Evolutionary conservation across 2,113 vertebrate genomes (phyloP).

Genomic region (Phodopus roborovskii): DNA sequence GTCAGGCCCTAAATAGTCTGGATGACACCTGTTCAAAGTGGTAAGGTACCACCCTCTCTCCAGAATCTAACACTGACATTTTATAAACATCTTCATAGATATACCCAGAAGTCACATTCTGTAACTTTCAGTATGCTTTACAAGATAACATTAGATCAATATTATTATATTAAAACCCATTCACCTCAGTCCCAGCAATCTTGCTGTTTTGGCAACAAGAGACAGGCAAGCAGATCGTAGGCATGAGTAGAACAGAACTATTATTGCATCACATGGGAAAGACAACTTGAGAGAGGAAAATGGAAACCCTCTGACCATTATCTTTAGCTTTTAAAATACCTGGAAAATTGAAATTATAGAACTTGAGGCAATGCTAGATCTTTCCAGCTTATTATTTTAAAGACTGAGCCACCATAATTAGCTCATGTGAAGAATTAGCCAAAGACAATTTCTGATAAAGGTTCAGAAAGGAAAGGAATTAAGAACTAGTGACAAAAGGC

Average conservation of each 20-base stretch:
- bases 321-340: not conserved
- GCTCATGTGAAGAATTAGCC: not conserved
- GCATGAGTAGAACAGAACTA: no score
- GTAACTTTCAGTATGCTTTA: not conserved
- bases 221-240: not conserved
- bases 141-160: not conserved
- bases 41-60: not conserved
- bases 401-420: not conserved
- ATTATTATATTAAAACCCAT: not conserved
- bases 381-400: conserved; percentile 34
- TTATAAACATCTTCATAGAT: not conserved
- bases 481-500: not conserved
- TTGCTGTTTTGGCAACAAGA: not conserved
- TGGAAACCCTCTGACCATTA: not conserved
- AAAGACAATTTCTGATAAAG: not conserved
- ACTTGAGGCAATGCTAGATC: not conserved
- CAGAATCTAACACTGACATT: not conserved
- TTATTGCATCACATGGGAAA: not conserved
- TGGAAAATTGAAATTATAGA: not conserved
- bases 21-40: not conserved
- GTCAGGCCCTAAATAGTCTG: not conserved
- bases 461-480: not conserved
- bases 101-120: not conserved
- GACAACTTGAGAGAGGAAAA: not conserved
- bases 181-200: not conserved